Percentiles rank a stretch among this genome's conserved stretches.
Conservation (phyloP, 2,113 vertebrate species). For the Gorsachius goisagi region DNA sequence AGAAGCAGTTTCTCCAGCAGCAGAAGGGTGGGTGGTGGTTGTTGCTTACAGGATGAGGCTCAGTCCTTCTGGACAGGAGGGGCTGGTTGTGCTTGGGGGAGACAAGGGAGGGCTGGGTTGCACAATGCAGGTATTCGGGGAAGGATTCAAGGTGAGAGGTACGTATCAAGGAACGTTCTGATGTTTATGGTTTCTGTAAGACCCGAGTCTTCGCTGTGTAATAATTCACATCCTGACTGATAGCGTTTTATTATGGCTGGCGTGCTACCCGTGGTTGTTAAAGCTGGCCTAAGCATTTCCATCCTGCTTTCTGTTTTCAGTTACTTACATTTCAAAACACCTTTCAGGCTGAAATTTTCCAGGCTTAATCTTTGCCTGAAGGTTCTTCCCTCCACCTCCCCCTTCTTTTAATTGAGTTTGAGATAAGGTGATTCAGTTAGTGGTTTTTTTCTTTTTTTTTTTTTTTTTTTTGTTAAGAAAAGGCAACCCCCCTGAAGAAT, state of each 20-base stretch:
- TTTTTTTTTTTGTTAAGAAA: background rate
- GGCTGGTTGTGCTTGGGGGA: background rate
- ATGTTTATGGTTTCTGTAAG: background rate
- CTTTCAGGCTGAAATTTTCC: constrained; percentile 54
- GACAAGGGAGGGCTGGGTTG: background rate
- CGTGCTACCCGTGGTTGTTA: background rate
- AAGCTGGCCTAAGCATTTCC: constrained; percentile 17
- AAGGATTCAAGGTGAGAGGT: background rate
- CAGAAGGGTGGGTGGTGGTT: background rate
- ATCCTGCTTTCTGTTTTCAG: constrained; percentile 49
- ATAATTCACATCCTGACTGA: background rate
- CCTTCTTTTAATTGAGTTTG: constrained; percentile 19
- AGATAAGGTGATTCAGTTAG: constrained; percentile 43
- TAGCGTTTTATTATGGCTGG: background rate
- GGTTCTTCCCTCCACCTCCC: constrained; percentile 36
- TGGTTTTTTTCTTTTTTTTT: too few relatives aligned
- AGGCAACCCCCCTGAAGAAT: background rate
- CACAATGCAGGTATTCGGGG: background rate
- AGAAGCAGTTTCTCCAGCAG: background rate
- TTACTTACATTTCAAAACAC: constrained; percentile 50
- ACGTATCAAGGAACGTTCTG: background rate
- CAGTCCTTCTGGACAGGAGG: background rate
- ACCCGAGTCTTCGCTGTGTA: background rate
- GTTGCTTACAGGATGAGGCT: background rate
- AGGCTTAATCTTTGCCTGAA: constrained; percentile 64